Evolutionary conservation across 2,797 vertebrate species (phyloP).

Genomic region (Eidolon dupreanum): DNA sequence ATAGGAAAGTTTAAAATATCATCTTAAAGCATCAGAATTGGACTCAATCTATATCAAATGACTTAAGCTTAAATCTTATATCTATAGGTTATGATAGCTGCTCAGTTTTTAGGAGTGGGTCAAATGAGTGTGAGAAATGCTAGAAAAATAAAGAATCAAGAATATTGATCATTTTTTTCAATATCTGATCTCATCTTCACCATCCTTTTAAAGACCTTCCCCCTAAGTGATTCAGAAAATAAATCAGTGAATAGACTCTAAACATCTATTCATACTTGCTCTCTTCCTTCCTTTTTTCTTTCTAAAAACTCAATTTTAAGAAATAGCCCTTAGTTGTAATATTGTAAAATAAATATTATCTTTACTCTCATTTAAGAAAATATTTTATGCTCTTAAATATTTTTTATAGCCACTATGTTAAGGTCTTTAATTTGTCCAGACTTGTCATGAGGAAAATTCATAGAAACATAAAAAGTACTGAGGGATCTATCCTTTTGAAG

Average conservation of each 20-base stretch:
- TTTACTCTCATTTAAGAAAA: neutral
- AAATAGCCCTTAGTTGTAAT: neutral
- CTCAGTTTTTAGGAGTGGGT: neutral
- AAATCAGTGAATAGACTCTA: neutral
- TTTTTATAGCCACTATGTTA: neutral
- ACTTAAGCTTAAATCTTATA: neutral
- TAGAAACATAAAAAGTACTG: neutral
- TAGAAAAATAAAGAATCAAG: neutral
- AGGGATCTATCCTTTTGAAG: neutral
- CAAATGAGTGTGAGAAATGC: neutral
- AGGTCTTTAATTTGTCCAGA: neutral
- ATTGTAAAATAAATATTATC: neutral
- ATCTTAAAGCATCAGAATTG: neutral
- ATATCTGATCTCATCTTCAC: neutral
- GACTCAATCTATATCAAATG: neutral
- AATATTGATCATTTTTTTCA: neutral
- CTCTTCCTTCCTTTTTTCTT: neutral
- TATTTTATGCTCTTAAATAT: neutral
- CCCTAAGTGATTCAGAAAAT: neutral
- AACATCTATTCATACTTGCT: neutral
- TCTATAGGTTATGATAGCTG: neutral
- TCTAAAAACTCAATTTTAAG: neutral
- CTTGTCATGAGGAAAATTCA: neutral
- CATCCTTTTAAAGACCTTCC: neutral
- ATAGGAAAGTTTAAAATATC: neutral